Percentiles rank a stretch among this genome's conserved stretches.
phyloP scores from a whole-genome alignment of 2,113 vertebrate species.

The Butorides virescens region DNA sequence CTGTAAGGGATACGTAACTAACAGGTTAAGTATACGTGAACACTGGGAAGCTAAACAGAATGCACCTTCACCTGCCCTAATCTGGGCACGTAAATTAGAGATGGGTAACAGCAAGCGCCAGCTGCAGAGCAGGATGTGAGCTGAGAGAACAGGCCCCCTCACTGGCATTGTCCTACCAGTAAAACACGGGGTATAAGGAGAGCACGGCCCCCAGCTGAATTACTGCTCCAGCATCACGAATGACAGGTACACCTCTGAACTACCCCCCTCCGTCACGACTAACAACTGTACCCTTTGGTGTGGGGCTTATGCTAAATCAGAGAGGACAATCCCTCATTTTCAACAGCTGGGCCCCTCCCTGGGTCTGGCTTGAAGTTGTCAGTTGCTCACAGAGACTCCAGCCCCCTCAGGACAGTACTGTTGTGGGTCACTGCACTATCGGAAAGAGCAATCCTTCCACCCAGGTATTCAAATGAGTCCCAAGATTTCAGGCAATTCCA shows the following conservation, averaged over 20 bases:
- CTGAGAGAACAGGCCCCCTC: not conserved
- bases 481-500: not conserved
- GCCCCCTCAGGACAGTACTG: not conserved
- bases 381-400: not conserved
- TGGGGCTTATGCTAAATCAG: not conserved
- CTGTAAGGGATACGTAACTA: not conserved
- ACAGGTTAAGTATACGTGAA: not conserved
- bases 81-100: not conserved
- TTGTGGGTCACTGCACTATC: not conserved
- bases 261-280: not conserved
- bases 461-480: not conserved
- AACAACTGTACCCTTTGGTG: not conserved
- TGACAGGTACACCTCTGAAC: not conserved
- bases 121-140: not conserved
- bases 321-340: not conserved
- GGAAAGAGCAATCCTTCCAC: not conserved
- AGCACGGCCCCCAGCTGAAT: not conserved
- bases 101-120: not conserved
- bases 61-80: not conserved
- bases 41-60: not conserved
- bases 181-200: not conserved
- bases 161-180: fast-evolving
- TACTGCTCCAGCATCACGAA: not conserved
- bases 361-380: not conserved
- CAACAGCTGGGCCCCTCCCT: not conserved